Base-by-base conservation (phyloP, 1,140 invertebrate genomes). In the Drosophila pallidifrons region DNA sequence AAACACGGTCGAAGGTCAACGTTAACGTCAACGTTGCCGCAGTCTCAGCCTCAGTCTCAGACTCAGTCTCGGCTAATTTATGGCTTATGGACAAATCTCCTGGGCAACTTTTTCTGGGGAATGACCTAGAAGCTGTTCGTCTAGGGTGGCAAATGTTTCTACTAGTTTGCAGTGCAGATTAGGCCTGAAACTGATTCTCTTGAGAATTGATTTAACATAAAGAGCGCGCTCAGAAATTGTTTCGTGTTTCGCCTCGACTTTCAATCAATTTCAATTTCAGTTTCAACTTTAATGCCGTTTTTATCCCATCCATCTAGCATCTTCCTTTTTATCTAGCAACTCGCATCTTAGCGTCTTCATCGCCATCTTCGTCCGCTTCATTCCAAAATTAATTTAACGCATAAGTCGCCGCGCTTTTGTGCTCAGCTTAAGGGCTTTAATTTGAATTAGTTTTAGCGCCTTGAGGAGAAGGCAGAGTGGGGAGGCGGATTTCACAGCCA, bases 371-470 rank as follows among this genome's bases (percentile, higher is more conserved):
- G n/a, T 45, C 43, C n/a, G 43, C 10, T 13, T 25, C 20, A 25
- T 13, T 30, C 49, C 75, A 73, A 83, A 86, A 86, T 81, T 78
- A 79, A 81, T 86, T 85, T 78, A 73, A 67, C 49, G 61, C 68
- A 32, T 49, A 77, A 77, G 52, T 69, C 64, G 66, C 60, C 11
- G 25, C 59, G 60, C 43, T 66, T 78, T 67, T 13, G 47, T 46
- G 20, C 43, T 16, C 25, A 70, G 73, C 74, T 63, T 71, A 77
- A 80, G 72, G 82, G 79, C 76, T 87, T 87, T 88, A 73, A 87
- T 87, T 74, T 68, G 82, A 87, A 88, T 87, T 87, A 79, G 78
- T 66, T 76, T 54, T 46, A 15, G 35, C 35, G 57, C 16, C 63
- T 30, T 10, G 20, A 41, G 51, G 28, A 35, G 20, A 5, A 28